phyloP scores from a whole-genome alignment of 2,888 invertebrate species.

The Nemotelus nigrinus region DNA sequence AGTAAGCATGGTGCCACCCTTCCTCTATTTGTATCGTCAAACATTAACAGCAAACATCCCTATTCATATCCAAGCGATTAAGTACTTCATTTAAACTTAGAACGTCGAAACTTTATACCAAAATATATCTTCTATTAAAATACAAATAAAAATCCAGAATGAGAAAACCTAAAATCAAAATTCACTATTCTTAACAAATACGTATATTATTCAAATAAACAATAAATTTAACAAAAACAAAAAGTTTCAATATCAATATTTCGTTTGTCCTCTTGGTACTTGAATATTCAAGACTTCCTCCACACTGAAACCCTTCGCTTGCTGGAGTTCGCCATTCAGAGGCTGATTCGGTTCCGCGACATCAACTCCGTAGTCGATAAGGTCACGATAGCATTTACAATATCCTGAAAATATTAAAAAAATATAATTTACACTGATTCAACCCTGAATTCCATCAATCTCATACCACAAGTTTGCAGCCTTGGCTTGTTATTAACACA shows the following conservation, averaged over 20 bases:
- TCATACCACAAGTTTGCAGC: constrained; percentile 77
- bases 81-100: too few species aligned
- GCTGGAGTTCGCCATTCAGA: not conserved
- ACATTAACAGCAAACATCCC: too few species aligned
- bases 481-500: constrained; percentile 81
- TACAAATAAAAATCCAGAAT: too few species aligned
- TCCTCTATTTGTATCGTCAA: too few species aligned
- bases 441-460: not conserved
- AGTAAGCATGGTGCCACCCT: too few species aligned
- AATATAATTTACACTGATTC: not conserved
- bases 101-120: too few species aligned
- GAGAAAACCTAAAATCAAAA: too few species aligned
- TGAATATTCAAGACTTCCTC: constrained; percentile 34
- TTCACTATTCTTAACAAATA: too few species aligned
- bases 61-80: too few species aligned
- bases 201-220: not conserved
- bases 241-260: not conserved
- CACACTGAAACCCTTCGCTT: constrained; percentile 16
- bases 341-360: not conserved
- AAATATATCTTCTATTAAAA: too few species aligned
- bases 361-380: not conserved
- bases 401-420: constrained; percentile 17
- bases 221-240: constrained; percentile 1
- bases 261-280: constrained; percentile 3
- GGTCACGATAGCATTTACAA: constrained; percentile 31